A percentile compares a stretch with the other conserved stretches of the same genome.
Evolutionary conservation across 1,140 invertebrate genomes (phyloP).

Genomic region (Phymorhynchus buccinoides): DNA sequence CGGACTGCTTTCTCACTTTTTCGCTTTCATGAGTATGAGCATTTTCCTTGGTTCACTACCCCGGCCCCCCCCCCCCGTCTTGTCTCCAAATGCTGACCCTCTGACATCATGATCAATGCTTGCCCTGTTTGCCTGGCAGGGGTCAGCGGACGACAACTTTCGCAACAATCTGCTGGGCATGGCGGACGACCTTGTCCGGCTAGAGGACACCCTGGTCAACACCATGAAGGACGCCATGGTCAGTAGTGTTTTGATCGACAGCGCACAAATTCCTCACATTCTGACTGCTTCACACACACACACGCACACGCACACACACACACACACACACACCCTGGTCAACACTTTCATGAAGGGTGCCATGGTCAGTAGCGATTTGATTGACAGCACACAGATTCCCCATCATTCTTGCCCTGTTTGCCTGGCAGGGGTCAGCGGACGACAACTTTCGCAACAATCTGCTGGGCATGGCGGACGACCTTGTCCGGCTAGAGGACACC

Average conservation of each 20-base stretch:
- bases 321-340: conserved; percentile 1
- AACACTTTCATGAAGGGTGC: no score
- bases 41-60: no score
- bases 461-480: neutral
- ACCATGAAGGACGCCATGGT: neutral
- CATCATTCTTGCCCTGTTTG: neutral
- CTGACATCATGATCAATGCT: no score
- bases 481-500: neutral
- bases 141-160: neutral
- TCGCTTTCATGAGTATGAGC: no score
- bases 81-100: no score
- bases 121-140: neutral
- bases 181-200: neutral
- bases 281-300: neutral
- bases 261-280: no score
- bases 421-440: neutral
- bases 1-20: no score
- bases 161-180: neutral
- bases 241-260: neutral
- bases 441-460: neutral
- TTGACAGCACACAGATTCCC: neutral
- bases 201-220: neutral
- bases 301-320: neutral
- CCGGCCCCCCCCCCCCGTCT: no score
- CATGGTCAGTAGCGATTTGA: no score